Evolutionary conservation across 2,797 vertebrate species (phyloP).

Genomic region (Danionella dracula): DNA sequence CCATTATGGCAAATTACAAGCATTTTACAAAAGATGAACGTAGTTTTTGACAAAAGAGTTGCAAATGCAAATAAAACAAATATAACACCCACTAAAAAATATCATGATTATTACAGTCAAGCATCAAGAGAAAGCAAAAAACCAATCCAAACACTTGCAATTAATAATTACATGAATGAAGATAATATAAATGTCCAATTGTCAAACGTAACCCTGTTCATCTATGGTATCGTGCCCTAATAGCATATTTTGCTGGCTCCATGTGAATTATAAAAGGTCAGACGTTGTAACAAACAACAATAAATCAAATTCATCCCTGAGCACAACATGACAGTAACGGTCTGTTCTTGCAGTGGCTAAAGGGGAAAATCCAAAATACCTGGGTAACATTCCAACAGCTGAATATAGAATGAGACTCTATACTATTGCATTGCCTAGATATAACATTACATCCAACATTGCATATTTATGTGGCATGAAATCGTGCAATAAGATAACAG

Average conservation of each 20-base stretch:
- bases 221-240: neutral
- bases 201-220: neutral
- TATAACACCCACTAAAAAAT: too few species aligned
- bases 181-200: too few species aligned
- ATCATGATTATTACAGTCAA: too few species aligned
- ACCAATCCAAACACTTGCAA: too few species aligned
- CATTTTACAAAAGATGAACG: too few species aligned
- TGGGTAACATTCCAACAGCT: conserved; percentile 16
- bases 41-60: too few species aligned
- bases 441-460: neutral
- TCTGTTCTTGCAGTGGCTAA: neutral
- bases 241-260: neutral
- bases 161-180: too few species aligned
- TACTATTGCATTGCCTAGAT: neutral
- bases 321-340: neutral
- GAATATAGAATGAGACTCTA: neutral
- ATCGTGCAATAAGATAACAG: neutral
- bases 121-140: too few species aligned
- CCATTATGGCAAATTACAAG: too few species aligned
- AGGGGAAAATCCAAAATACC: conserved; percentile 25
- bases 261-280: neutral
- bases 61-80: too few species aligned
- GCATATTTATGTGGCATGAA: neutral
- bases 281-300: neutral
- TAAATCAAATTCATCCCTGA: neutral